Evolutionary conservation across 2,888 invertebrate genomes (phyloP), one percentile per base, ranked within the genome.

Genomic region (Amphimallon solstitiale): DNA sequence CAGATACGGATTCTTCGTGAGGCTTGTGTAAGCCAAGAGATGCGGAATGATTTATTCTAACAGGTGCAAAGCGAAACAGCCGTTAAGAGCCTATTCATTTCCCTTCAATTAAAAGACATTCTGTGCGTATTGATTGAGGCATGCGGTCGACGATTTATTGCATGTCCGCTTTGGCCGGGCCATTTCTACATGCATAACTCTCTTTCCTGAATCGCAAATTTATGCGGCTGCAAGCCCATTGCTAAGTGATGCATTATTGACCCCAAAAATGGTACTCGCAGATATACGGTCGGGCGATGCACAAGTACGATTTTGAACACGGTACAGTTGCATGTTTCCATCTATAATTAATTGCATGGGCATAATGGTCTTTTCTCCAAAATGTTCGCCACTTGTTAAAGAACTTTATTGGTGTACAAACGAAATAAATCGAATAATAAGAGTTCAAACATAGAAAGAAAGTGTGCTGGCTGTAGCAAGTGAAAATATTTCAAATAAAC

Each of bases 41-140:
- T 56, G 43, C 29, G 45, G 49, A 65, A 65, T 65, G 65, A 65
- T 65, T 65, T 65, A 65, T 65, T 65, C 65, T 61, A 65, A 65
- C 65, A 65, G 65, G 65, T 65, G 65, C 65, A 45, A 34, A 19
- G 60, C 48, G 59, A 52, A 65, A 51, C 51, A 61, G 65, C 61
- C 65, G 65, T 65, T 65, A 65, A 65, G 61, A 61, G 60, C 61
- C 52, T 65, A 65, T 65, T 65, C 63, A 64, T 64, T 64, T 64
- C 46, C 54, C 21, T 64, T 64, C 63, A 64, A 64, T 64, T 64
- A 64, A 64, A 63, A 64, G 63, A 64, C 63, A 64, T 64, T 45
- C 56, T 54, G 56, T 40, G 40, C 29, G 63, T 64, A 64, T 64
- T 64, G 63, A 64, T 64, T 54, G 63, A 64, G 63, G 63, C 63